Conservation (phyloP, 2,888 invertebrate species). For the Oligia fasciuncula region DNA sequence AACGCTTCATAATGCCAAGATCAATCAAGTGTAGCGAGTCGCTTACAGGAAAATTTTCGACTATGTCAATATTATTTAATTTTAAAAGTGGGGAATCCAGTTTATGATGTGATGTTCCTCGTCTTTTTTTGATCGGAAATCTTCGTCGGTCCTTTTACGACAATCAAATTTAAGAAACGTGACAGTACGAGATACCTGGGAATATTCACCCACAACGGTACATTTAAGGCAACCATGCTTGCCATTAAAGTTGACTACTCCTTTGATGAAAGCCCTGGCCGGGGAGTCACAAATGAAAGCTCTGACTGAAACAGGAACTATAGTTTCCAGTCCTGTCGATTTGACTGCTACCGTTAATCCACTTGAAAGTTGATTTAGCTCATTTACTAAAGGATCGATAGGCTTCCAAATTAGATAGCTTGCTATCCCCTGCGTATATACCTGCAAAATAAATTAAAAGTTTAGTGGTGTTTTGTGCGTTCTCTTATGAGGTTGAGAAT, state of each 20-base stretch:
- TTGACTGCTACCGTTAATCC: too few species aligned
- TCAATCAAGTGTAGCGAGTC: too few species aligned
- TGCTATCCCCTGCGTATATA: too few species aligned
- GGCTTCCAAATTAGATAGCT: too few species aligned
- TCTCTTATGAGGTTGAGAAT: too few species aligned
- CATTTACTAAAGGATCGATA: too few species aligned
- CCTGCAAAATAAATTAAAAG: too few species aligned
- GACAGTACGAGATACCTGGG: conserved; percentile 55
- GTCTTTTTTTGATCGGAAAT: conserved; percentile 16
- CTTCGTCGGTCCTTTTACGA: conserved; percentile 27
- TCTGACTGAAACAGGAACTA: background rate
- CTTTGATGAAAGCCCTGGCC: background rate
- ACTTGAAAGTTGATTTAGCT: too few species aligned
- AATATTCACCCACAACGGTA: conserved; percentile 62
- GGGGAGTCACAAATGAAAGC: conserved; percentile 5
- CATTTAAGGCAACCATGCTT: conserved; percentile 61
- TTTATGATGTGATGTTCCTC: conserved; percentile 28
- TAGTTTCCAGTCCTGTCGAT: too few species aligned
- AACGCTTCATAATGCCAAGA: too few species aligned
- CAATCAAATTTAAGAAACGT: conserved; percentile 18
- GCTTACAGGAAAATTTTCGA: too few species aligned
- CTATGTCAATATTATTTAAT: conserved; percentile 3
- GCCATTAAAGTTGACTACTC: background rate
- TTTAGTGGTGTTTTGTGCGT: too few species aligned
- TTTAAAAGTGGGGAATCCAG: conserved; percentile 30